These are phyloP conservation scores for Gadopsis bispinosus DNA, from an alignment of 2,797 vertebrate species.

Conservation along the genomic window DNA sequence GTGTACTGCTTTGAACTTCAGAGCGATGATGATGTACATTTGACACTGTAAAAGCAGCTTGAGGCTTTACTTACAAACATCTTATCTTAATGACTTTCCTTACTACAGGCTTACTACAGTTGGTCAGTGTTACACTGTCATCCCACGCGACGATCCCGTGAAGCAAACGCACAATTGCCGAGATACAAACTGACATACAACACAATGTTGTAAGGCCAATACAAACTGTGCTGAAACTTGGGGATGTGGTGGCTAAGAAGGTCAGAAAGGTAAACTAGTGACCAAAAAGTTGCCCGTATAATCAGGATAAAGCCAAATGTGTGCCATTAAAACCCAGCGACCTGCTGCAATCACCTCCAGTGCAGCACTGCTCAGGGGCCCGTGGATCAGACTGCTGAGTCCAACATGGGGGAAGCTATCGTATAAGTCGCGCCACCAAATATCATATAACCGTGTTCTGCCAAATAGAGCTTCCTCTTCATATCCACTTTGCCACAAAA, in stretches of 20 bases:
- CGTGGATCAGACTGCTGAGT: no score
- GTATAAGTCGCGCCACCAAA: no score
- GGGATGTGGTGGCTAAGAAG: background rate
- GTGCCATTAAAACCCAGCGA: background rate
- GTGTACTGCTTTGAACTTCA: constrained; percentile 41
- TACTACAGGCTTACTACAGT: background rate
- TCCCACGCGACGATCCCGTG: background rate
- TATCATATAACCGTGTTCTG: background rate
- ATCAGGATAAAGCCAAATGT: background rate
- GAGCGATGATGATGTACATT: constrained; percentile 11
- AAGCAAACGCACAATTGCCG: background rate
- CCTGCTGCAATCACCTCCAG: no score
- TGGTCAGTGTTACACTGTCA: background rate
- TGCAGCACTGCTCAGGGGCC: no score
- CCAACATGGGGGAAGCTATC: background rate
- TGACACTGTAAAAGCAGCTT: constrained; percentile 29
- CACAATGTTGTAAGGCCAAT: no score
- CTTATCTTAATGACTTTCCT: constrained; percentile 14
- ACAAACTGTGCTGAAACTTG: background rate
- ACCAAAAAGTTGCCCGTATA: background rate
- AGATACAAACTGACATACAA: background rate
- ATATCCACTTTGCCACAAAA: background rate
- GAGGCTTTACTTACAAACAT: constrained; percentile 10
- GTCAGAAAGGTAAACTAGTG: background rate
- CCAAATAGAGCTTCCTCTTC: background rate